Evolutionary conservation across 2,113 vertebrate species (phyloP).

Genomic region (Procavia capensis): DNA sequence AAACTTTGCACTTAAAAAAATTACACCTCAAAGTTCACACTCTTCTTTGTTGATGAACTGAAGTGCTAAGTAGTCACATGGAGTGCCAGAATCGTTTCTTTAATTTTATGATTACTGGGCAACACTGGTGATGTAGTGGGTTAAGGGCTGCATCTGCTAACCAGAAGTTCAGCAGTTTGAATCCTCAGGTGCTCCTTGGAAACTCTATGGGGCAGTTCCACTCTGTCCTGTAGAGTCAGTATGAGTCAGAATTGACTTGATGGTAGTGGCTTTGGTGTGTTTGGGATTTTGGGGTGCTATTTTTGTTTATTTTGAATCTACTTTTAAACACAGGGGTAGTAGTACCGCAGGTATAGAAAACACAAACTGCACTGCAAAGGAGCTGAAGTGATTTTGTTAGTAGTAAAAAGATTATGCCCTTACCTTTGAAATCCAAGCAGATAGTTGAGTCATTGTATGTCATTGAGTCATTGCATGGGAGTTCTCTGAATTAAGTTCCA

Average conservation of each 20-base stretch:
- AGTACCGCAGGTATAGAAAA: neutral
- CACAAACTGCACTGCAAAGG: neutral
- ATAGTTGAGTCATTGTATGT: neutral
- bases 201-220: too few species aligned
- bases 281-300: too few species aligned
- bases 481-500: neutral
- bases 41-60: neutral
- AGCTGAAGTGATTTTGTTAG: neutral
- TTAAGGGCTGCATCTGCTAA: too few species aligned
- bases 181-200: too few species aligned
- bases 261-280: too few species aligned
- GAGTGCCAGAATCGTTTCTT: neutral
- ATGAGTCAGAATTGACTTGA: too few species aligned
- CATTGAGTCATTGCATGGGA: neutral
- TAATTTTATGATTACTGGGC: neutral
- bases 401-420: neutral
- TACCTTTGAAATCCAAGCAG: neutral
- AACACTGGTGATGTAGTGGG: too few species aligned
- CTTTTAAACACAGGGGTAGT: neutral
- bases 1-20: neutral
- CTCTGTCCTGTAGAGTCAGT: too few species aligned
- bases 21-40: neutral
- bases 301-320: constrained; percentile 14
- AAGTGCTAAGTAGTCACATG: neutral
- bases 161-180: too few species aligned